These are phyloP conservation scores for Xylota sylvarum DNA, from an alignment of 2,888 invertebrate genomes.

Conservation along the genomic window DNA sequence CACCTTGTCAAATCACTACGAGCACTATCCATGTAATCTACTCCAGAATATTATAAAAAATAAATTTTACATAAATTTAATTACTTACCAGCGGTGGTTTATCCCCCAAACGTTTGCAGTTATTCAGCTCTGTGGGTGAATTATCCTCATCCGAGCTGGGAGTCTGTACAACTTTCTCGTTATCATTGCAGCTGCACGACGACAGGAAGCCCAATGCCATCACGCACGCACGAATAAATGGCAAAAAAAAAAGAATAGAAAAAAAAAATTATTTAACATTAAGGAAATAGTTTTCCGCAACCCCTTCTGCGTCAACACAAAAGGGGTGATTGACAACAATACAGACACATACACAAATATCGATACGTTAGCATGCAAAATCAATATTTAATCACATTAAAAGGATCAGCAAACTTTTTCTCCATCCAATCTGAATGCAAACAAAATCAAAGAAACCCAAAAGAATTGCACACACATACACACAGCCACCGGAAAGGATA, in stretches of 20 bases:
- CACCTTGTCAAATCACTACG: too few species aligned
- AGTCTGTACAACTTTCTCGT: slow-evolving; percentile 82
- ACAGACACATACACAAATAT: slow-evolving; percentile 22
- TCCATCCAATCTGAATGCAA: slow-evolving; percentile 59
- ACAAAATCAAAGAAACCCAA: slow-evolving; percentile 71
- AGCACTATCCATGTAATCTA: too few species aligned
- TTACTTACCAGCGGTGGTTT: slow-evolving; percentile 89
- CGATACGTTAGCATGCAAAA: slow-evolving; percentile 63
- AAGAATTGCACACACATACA: slow-evolving; percentile 45
- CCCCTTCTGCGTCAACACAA: slow-evolving; percentile 31
- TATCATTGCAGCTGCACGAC: slow-evolving; percentile 83
- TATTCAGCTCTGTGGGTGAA: slow-evolving; percentile 93
- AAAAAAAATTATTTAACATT: slow-evolving; percentile 33
- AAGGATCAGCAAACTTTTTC: slow-evolving; percentile 67
- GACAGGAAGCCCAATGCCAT: slow-evolving; percentile 10
- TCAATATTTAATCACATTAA: slow-evolving; percentile 76
- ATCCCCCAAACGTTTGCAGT: slow-evolving; percentile 91
- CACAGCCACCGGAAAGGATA: slow-evolving; percentile 6
- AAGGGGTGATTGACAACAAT: slow-evolving; percentile 52
- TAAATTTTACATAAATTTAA: too few species aligned
- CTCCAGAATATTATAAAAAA: too few species aligned
- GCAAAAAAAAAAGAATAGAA: slow-evolving; percentile 23
- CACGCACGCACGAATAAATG: slow-evolving; percentile 15
- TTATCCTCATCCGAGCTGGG: slow-evolving; percentile 93
- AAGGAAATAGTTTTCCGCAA: slow-evolving; percentile 50